Evolutionary conservation across 2,888 invertebrate species (phyloP).

Genomic region (Tribolium freemani): DNA sequence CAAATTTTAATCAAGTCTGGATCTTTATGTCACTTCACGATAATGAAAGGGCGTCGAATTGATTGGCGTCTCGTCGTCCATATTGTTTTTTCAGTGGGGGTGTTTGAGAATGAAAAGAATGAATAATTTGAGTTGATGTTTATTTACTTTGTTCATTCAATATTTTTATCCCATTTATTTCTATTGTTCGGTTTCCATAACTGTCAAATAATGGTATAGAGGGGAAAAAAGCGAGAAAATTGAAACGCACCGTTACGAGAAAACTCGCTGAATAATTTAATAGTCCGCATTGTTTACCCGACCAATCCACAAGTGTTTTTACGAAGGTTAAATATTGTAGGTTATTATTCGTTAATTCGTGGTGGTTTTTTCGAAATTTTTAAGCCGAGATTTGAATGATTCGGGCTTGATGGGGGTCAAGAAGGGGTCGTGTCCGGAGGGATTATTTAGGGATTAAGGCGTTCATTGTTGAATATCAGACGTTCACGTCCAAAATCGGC

Average conservation of each 20-base stretch:
- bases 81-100: constrained; percentile 6
- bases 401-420: constrained; percentile 19
- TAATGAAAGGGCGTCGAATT: constrained; percentile 8
- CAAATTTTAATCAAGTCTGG: too few species aligned
- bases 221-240: constrained; percentile 27
- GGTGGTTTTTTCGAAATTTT: background rate
- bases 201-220: constrained; percentile 29
- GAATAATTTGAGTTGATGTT: constrained; percentile 25
- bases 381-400: constrained; percentile 3
- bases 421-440: constrained; percentile 23
- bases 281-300: constrained; percentile 42
- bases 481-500: background rate
- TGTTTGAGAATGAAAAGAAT: background rate
- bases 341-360: constrained; percentile 28
- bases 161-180: constrained; percentile 30
- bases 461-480: background rate
- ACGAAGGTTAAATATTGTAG: constrained; percentile 29
- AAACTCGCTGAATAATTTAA: constrained; percentile 38
- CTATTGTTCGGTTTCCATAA: constrained; percentile 26
- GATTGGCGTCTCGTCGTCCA: constrained; percentile 4
- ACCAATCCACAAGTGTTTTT: constrained; percentile 43
- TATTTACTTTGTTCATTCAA: constrained; percentile 21
- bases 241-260: constrained; percentile 30
- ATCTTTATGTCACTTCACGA: too few species aligned
- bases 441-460: background rate